phyloP scores from a whole-genome alignment of 1,140 invertebrate genomes.

The Epicauta chinensis region DNA sequence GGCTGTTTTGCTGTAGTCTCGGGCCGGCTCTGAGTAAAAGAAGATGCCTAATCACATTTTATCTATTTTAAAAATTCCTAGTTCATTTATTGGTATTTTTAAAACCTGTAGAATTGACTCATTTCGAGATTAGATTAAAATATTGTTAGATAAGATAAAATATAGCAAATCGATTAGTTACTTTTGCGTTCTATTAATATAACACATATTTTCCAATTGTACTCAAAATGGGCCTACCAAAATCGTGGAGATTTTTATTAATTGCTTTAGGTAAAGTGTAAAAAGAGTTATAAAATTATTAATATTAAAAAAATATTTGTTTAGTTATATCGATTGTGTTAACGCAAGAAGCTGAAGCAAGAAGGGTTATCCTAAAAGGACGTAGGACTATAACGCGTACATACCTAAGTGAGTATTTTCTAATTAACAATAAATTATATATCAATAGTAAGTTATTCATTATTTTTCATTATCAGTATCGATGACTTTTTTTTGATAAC shows the following conservation, averaged over 20 bases:
- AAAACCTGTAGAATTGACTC: no score
- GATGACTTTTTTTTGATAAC: background rate
- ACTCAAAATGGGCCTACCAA: background rate
- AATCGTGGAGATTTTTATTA: background rate
- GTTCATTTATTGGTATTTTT: no score
- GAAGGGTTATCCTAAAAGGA: slow-evolving; percentile 66
- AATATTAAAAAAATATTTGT: slow-evolving; percentile 25
- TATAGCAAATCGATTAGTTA: no score
- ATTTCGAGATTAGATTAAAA: no score
- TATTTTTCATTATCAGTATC: background rate
- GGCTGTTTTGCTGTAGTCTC: no score
- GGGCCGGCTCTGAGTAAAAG: no score
- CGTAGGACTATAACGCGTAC: slow-evolving; percentile 63
- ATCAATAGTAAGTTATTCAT: background rate
- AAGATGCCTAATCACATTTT: no score
- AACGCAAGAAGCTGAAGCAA: slow-evolving; percentile 60
- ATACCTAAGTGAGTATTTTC: slow-evolving; percentile 64
- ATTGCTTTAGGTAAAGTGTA: background rate
- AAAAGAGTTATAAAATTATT: background rate
- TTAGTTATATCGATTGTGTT: slow-evolving; percentile 58
- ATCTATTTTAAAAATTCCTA: no score
- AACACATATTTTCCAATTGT: no score
- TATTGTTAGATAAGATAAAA: no score
- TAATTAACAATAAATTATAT: background rate
- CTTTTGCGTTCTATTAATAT: background rate